Percentiles rank a stretch among this genome's conserved stretches.
phyloP scores from a whole-genome alignment of 2,888 invertebrate genomes.

The Sphaerophoria taeniata region DNA sequence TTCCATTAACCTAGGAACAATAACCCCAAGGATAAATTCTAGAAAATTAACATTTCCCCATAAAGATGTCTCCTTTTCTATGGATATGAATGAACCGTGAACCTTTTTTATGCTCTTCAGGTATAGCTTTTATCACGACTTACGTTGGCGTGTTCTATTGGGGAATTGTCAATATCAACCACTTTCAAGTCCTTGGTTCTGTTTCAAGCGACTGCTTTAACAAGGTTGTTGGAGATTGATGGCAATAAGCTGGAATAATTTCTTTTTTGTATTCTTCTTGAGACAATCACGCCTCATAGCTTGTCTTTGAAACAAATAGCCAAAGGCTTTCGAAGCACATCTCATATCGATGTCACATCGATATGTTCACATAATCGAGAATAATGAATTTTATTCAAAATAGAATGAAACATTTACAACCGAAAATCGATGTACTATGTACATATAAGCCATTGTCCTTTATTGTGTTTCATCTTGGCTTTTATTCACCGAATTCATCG shows the following conservation, averaged over 20 bases:
- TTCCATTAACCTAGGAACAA: constrained; percentile 55
- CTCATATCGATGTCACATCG: constrained; percentile 58
- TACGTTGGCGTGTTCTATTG: constrained; percentile 1
- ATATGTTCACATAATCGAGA: constrained; percentile 52
- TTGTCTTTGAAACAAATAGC: constrained; percentile 30
- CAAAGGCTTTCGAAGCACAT: constrained; percentile 36
- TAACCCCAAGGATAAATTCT: constrained; percentile 52
- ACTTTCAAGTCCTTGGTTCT: constrained; percentile 4
- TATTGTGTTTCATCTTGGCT: background rate
- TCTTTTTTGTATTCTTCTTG: constrained; percentile 17
- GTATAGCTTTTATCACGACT: background rate
- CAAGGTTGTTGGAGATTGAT: constrained; percentile 5
- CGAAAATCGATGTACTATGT: background rate
- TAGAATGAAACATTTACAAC: background rate
- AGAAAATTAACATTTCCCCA: constrained; percentile 65
- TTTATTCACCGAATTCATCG: constrained; percentile 46
- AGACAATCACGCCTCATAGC: constrained; percentile 17
- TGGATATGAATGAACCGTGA: background rate
- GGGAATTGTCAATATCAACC: constrained; percentile 28
- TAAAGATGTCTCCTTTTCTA: constrained; percentile 5
- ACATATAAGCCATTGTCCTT: constrained; percentile 29
- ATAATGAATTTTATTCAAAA: constrained; percentile 48
- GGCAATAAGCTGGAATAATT: constrained; percentile 49
- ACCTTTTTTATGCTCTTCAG: background rate
- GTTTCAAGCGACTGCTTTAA: constrained; percentile 4